Percentiles rank a stretch among this genome's conserved stretches.
phyloP scores from a whole-genome alignment of 2,113 vertebrate genomes.

The Agelaius phoeniceus region DNA sequence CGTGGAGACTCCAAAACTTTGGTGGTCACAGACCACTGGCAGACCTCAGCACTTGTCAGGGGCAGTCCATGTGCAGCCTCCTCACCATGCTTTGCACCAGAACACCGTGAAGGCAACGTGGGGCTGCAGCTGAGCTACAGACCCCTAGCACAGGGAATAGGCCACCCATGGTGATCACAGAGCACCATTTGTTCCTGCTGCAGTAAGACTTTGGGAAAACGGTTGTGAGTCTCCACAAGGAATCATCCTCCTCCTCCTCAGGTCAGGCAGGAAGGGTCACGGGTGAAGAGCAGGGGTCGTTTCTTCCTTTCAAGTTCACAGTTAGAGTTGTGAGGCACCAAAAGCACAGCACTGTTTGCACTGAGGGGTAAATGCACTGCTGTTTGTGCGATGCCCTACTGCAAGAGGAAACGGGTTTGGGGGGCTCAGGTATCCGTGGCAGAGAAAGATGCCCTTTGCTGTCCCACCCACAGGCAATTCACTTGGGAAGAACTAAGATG shows the following conservation, averaged over 20 bases:
- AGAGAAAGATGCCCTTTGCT: neutral
- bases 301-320: slow-evolving; percentile 22
- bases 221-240: neutral
- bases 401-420: neutral
- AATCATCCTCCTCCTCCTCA: neutral
- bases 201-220: neutral
- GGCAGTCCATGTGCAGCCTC: neutral
- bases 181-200: neutral
- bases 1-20: neutral
- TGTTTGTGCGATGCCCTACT: neutral
- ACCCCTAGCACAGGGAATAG: neutral
- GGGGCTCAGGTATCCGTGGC: neutral
- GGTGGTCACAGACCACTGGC: neutral
- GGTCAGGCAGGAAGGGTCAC: rapidly evolving
- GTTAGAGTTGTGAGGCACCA: slow-evolving; percentile 37
- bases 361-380: neutral
- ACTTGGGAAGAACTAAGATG: neutral
- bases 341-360: neutral
- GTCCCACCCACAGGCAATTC: neutral
- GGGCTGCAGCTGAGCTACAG: neutral
- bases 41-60: neutral
- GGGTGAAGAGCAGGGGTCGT: neutral
- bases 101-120: neutral
- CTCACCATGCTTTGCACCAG: neutral
- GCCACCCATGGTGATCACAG: neutral